Evolutionary conservation across 1,140 invertebrate genomes (phyloP), one percentile per base, ranked within the genome.

Genomic region (Drosophila navojoa): DNA sequence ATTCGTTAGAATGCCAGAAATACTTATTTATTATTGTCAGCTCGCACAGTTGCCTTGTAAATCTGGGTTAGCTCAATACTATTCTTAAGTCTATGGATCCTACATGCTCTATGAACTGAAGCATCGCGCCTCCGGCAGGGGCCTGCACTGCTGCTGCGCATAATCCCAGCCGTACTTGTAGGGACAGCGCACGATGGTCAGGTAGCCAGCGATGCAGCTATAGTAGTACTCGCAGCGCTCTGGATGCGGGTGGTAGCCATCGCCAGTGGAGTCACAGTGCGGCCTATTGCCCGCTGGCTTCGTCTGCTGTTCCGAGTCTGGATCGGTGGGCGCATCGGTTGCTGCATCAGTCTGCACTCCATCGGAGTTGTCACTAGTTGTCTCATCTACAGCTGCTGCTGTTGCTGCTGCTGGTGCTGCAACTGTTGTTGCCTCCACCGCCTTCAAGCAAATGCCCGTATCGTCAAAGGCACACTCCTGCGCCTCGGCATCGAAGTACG

Each of bases 21-120:
- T 75, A 90, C 76, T 70, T 90, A 90, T 90, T 90, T 90, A 90
- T 90, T 90, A 77, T 90, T 90, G 86, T 90, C 81, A 90, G 82
- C 57, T 52, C 58, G 64, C 60, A 69, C 13, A 54, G 58, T 62
- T 67, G 68, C 32, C 47, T 27, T 50, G 53, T 50, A 27, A 61
- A 82, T 76, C 71, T 86, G 71, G 84, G 79, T 79, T 79, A 82
- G 42, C 54, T 44, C 62, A 62, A 50, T 35, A 50, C 63, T 45
- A 61, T 64, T 54, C 53, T 74, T 57, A 42, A 61, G 42, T 53
- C 35, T 70, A 47, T 9, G 35, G 35, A 63, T 62, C 5, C 27
- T 55, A 44, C 5, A n/a, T 45, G 19, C 19, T 47, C 29, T 78
- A 80, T 35, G 42, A 49, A 11, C 47, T 70, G 52, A 71, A 84